phyloP scores from a whole-genome alignment of 92 coral and sea anemone genomes.

The Muricea muricata region DNA sequence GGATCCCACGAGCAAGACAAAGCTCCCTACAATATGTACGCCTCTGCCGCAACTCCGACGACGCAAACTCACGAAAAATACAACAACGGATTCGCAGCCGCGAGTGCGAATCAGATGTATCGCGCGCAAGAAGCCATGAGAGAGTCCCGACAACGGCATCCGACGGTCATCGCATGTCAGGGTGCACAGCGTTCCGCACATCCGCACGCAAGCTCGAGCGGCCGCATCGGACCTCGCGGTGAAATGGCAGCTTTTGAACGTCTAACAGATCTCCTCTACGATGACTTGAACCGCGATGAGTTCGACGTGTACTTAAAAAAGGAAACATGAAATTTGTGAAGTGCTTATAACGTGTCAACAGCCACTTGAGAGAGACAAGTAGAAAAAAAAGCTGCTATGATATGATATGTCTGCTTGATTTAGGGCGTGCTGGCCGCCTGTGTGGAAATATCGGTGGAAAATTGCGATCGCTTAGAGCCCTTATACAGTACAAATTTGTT shows the following conservation, averaged over 20 bases:
- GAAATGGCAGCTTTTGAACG: conserved; percentile 74
- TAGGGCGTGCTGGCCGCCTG: conserved; percentile 3
- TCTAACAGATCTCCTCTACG: conserved; percentile 83
- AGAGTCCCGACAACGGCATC: background rate
- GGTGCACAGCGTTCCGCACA: conserved; percentile 57
- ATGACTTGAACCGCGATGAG: conserved; percentile 90
- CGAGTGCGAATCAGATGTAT: background rate
- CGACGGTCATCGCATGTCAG: conserved; percentile 76
- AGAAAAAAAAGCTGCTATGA: background rate
- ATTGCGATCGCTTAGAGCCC: conserved; percentile 12
- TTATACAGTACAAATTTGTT: conserved; percentile 29
- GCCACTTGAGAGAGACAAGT: conserved; percentile 23
- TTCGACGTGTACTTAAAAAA: conserved; percentile 88
- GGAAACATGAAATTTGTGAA: conserved; percentile 23
- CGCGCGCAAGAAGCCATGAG: background rate
- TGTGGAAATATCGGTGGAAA: background rate
- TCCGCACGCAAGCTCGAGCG: conserved; percentile 23
- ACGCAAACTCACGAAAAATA: background rate
- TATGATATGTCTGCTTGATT: background rate
- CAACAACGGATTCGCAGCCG: background rate
- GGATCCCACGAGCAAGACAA: background rate
- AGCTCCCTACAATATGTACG: background rate
- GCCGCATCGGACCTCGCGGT: conserved; percentile 38
- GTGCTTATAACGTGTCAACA: conserved; percentile 28
- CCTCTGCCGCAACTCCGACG: background rate